Evolutionary conservation across 2,888 invertebrate species (phyloP), one percentile per base, ranked within the genome.

Genomic region (Agrotis segetum): DNA sequence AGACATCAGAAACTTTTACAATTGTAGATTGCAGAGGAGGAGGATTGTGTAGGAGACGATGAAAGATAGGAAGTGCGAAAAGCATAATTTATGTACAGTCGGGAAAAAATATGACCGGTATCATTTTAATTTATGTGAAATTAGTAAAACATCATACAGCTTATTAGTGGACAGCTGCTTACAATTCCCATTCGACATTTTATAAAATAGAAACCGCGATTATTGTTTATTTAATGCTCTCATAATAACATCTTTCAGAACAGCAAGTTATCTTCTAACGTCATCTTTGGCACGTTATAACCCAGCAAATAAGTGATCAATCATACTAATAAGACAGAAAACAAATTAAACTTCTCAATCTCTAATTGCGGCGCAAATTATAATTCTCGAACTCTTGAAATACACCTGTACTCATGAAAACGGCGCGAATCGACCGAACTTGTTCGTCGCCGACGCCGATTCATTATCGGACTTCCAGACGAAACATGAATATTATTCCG

Each of bases 381-480:
- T 86, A 81, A 77, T 78, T 66, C 70, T 69, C 85, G 87, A 84
- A 88, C 77, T 87, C 88, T 89, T 86, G 82, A 82, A 88, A 84
- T 82, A 84, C 87, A 82, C 87, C 87, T 85, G 88, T 84, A 87
- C 87, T 40, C 40, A 90, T 87, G 90, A 88, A 90, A 88, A 88
- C 89, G 90, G 87, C 79, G 89, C 89, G 91, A 92, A 92, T 92
- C 92, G 90, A 90, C 88, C 90, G 90, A 91, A 94, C 93, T 93
- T 93, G 95, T 93, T 92, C 91, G 91, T 88, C 90, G 91, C 87
- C 89, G 91, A 90, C 92, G 91, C 88, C 94, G 94, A 96, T 96
- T 95, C 94, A 96, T 96, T 95, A 95, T 92, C 94, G 84, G 90
- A 90, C 92, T 92, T 93, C 90, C 92, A 93, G 92, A 92, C 93